Evolutionary conservation across 2,113 vertebrate genomes (phyloP).

Genomic region (Pedionomus torquatus): DNA sequence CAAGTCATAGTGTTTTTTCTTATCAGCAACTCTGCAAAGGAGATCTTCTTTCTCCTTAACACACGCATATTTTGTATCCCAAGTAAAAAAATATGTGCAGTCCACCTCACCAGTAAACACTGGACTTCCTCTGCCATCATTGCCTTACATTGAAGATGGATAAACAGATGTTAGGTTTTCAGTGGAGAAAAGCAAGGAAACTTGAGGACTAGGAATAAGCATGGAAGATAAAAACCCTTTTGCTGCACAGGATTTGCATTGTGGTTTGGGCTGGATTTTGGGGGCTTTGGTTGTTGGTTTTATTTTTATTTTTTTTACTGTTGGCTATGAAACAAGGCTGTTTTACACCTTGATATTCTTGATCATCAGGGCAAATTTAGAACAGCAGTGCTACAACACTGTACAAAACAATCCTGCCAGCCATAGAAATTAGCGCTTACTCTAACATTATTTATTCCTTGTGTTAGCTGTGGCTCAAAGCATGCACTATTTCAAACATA

Average conservation of each 20-base stretch:
- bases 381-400: not conserved
- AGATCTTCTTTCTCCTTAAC: conserved; percentile 88
- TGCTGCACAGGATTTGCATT: fast-evolving
- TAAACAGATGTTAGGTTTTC: not conserved
- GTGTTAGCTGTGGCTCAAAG: not conserved
- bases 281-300: not conserved
- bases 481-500: not conserved
- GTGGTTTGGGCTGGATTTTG: not conserved
- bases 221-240: not conserved
- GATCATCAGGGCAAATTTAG: not conserved
- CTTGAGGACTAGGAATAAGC: not conserved
- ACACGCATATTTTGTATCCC: conserved; percentile 90
- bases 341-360: not conserved
- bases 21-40: conserved; percentile 81
- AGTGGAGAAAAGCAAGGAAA: not conserved
- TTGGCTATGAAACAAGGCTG: not conserved
- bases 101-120: conserved; percentile 88
- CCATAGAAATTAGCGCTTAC: not conserved
- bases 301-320: not conserved
- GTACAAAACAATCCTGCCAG: not conserved
- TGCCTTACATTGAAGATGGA: conserved; percentile 22
- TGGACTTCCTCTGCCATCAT: conserved; percentile 80
- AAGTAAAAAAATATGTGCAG: conserved; percentile 94
- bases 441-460: not conserved
- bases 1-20: conserved; percentile 86